phyloP scores from a whole-genome alignment of 2,888 invertebrate species.

The Phaonia tiefii region DNA sequence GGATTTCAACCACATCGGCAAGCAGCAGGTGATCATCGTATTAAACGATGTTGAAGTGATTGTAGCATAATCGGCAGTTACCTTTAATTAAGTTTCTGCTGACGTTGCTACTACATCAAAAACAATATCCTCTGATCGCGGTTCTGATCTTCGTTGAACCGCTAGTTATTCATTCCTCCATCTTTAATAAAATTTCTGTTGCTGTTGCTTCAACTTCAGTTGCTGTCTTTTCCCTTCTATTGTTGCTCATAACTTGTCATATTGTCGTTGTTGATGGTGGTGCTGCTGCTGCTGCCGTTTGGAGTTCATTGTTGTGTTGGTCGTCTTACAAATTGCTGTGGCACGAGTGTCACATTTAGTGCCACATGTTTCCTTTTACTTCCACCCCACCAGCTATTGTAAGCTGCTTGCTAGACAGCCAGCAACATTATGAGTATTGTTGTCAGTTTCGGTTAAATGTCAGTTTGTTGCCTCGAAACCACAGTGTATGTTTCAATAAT shows the following conservation, averaged over 20 bases:
- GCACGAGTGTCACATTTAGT: conserved; percentile 65
- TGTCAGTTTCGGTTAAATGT: conserved; percentile 33
- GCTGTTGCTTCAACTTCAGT: neutral
- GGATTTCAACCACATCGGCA: too few species aligned
- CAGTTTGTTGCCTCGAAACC: neutral
- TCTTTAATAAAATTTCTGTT: too few species aligned
- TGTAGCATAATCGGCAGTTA: too few species aligned
- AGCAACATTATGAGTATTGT: conserved; percentile 28
- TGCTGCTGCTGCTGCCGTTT: too few species aligned
- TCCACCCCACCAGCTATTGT: neutral
- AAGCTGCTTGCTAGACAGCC: conserved; percentile 3
- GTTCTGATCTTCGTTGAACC: too few species aligned
- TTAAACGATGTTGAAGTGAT: too few species aligned
- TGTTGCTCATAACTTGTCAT: neutral
- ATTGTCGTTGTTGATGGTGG: too few species aligned
- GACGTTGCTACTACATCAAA: too few species aligned
- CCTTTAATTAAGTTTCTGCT: too few species aligned
- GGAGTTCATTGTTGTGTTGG: neutral
- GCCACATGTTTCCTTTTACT: conserved; percentile 37
- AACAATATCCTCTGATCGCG: too few species aligned
- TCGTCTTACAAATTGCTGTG: conserved; percentile 63
- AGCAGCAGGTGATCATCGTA: too few species aligned
- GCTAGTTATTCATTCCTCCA: too few species aligned
- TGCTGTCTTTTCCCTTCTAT: neutral
- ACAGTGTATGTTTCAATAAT: conserved; percentile 13